Base-by-base conservation (phyloP, 1,140 invertebrate species). In the Apis dorsata region DNA sequence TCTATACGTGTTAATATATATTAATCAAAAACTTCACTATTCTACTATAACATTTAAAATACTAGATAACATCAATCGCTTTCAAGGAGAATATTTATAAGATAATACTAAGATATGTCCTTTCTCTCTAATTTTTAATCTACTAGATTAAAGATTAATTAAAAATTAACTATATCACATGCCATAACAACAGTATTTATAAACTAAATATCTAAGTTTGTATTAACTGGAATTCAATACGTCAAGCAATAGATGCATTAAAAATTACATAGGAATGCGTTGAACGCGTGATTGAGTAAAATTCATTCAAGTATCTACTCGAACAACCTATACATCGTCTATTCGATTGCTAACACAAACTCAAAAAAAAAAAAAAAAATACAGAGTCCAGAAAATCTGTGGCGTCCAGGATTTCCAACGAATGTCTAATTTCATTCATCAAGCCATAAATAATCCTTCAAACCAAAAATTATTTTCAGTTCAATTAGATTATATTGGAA, bases 301-400 rank as follows among this genome's bases (percentile, higher is more conserved):
- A 57, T 63, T 76, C 11, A 90, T 85, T 90, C 89, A 89, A 89
- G 76, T 90, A 81, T 91, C 90, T 92, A 90, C 89, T 90, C 70
- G 88, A 90, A 91, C 91, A 91, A 90, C 91, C 92, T 93, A 93
- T 90, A 90, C 90, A 93, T 84, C 79, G 79, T 91, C 91, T 93
- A 92, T 89, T 90, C 84, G 90, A 87, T 83, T 89, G 90, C 91
- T 93, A 93, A 93, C 90, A 93, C 86, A 90, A 86, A 93, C 88
- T 91, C 90, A 90, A 91, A 92, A 89, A 34, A 24, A 24, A 24
- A 24, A 24, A 24, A 24, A 28, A 84, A 85, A 78, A 85, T 84
- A 88, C 89, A 90, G 87, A 84, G 87, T 87, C 90, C 85, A 86
- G 90, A 92, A 82, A 92, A 92, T 93, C 92, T 90, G 91, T 86